A percentile compares a stretch with the other conserved stretches of the same genome.
These are phyloP conservation scores for Tricholauxania praeusta DNA, from an alignment of 2,888 invertebrate species.

Conservation along the genomic window DNA sequence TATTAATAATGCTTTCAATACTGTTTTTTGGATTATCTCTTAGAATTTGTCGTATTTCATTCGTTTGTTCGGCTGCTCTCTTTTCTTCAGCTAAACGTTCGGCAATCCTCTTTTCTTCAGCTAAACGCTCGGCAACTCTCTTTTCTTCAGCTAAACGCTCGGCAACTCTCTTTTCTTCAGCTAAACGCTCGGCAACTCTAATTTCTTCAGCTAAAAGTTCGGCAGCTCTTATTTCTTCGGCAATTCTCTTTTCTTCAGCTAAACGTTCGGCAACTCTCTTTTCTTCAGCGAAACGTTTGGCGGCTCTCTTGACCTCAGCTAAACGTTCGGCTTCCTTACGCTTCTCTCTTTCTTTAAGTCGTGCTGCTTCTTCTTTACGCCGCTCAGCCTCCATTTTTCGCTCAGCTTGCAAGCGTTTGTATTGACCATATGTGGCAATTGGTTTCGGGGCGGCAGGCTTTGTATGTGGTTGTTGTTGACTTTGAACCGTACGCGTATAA, in stretches of 20 bases:
- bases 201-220: not conserved
- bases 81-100: not conserved
- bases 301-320: conserved; percentile 12
- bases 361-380: not conserved
- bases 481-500: not conserved
- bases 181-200: not conserved
- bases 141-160: not conserved
- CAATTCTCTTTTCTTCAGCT: too few species aligned
- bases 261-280: too few species aligned
- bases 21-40: too few species aligned
- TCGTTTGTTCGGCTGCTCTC: not conserved
- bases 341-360: conserved; percentile 26
- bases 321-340: not conserved
- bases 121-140: not conserved
- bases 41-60: not conserved
- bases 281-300: not conserved
- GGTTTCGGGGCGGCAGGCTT: not conserved
- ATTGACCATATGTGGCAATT: conserved; percentile 43
- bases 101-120: not conserved
- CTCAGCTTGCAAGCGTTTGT: conserved; percentile 43
- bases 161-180: not conserved
- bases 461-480: conserved; percentile 1
- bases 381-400: conserved; percentile 20
- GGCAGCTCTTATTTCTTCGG: too few species aligned
- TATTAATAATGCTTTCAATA: too few species aligned